Evolutionary conservation across 2,797 vertebrate genomes (phyloP).

Genomic region (Passerculus sandwichensis): DNA sequence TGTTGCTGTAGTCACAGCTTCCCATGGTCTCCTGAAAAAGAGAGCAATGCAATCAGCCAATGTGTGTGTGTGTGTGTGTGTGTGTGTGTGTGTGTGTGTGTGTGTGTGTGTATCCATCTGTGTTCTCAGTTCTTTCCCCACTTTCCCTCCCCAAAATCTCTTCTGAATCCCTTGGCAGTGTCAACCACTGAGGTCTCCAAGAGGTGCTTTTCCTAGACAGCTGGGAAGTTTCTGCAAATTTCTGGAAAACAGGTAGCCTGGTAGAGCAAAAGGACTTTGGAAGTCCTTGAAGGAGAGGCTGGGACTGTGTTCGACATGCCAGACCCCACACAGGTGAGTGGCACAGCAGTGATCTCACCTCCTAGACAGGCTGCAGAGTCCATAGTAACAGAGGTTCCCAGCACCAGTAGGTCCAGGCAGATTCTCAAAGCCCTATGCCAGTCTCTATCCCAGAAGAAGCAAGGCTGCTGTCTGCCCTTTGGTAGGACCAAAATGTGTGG

Average conservation of each 20-base stretch:
- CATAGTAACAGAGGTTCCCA: not conserved
- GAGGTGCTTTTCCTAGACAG: not conserved
- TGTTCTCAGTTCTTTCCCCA: not conserved
- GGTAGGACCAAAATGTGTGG: not conserved
- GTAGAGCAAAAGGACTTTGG: not conserved
- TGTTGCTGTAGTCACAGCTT: not conserved
- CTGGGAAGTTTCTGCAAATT: not conserved
- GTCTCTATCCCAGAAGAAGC: not conserved
- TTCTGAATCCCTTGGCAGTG: not conserved
- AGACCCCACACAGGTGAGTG: not conserved
- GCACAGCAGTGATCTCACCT: not conserved
- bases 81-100: not conserved
- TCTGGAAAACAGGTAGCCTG: not conserved
- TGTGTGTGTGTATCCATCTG: not conserved
- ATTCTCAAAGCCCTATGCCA: not conserved
- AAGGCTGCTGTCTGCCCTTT: not conserved
- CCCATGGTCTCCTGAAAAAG: not conserved
- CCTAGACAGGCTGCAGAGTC: not conserved
- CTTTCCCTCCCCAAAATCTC: not conserved
- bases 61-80: not conserved
- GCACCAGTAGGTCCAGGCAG: not conserved
- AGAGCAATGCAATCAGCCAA: accelerated
- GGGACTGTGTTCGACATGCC: not conserved
- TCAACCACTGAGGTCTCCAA: not conserved
- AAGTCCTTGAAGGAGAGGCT: not conserved